Percentiles rank a stretch among this genome's conserved stretches.
These are phyloP conservation scores for Pantherophis vulpinus DNA, from an alignment of 2,797 vertebrate species.

Conservation along the genomic window DNA sequence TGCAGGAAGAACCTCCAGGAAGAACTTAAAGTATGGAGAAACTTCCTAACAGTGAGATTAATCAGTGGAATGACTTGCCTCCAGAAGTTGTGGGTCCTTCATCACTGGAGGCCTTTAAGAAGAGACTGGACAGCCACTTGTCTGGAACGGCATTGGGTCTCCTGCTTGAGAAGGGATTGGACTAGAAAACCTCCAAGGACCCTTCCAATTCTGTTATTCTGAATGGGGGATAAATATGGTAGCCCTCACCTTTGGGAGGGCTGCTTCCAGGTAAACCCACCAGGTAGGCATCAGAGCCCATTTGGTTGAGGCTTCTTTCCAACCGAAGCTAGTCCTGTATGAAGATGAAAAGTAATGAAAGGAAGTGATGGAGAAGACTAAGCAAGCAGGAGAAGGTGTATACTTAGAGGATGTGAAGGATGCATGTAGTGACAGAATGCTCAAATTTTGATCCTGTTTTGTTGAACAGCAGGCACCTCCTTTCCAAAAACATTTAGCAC, in stretches of 20 bases:
- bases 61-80: background rate
- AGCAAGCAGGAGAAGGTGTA: background rate
- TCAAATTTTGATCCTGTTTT: background rate
- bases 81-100: background rate
- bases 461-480: background rate
- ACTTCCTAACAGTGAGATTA: background rate
- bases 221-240: background rate
- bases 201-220: background rate
- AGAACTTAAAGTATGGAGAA: background rate
- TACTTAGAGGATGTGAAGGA: background rate
- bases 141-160: no score
- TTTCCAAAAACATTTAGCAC: background rate
- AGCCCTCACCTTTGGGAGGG: background rate
- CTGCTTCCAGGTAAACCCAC: background rate
- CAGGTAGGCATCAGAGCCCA: background rate
- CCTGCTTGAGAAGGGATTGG: no score
- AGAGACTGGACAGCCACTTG: background rate
- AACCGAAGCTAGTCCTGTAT: background rate
- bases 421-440: background rate
- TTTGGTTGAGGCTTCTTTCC: background rate
- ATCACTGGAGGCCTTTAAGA: background rate
- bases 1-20: background rate
- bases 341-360: background rate
- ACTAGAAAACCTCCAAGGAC: no score
- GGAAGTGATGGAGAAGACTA: background rate